phyloP scores from a whole-genome alignment of 2,888 invertebrate species.

The Acleris emargana region DNA sequence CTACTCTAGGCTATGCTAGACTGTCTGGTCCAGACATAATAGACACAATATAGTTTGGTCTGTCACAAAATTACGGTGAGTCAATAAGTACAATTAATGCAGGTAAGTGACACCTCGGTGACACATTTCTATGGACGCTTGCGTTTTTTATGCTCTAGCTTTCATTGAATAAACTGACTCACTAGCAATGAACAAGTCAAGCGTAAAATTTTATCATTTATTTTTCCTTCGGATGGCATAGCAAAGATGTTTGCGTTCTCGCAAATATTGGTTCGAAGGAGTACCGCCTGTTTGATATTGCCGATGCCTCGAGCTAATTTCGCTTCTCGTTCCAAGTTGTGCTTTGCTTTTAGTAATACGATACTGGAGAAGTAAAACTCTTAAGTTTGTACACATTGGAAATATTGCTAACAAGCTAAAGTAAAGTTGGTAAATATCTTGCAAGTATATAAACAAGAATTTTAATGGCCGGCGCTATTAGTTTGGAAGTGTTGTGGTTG shows the following conservation, averaged over 20 bases:
- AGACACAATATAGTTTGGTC: too few species aligned
- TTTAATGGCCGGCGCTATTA: too few species aligned
- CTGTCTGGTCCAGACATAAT: too few species aligned
- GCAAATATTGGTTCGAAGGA: slow-evolving; percentile 21
- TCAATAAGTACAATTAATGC: slow-evolving; percentile 23
- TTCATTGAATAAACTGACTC: slow-evolving; percentile 12
- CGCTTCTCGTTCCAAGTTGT: slow-evolving; percentile 11
- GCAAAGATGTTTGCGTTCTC: slow-evolving; percentile 21
- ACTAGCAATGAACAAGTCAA: not conserved
- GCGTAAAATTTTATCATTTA: not conserved
- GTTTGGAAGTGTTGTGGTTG: too few species aligned
- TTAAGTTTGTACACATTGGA: slow-evolving; percentile 17
- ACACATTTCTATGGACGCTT: not conserved
- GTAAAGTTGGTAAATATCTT: too few species aligned
- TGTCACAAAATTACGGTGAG: slow-evolving; percentile 2
- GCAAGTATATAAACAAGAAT: too few species aligned
- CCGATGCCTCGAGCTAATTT: slow-evolving; percentile 18
- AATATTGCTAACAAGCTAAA: not conserved
- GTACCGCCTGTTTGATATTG: slow-evolving; percentile 15
- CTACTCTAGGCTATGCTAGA: too few species aligned
- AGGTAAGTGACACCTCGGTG: slow-evolving; percentile 15
- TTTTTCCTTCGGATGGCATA: not conserved
- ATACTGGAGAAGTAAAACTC: slow-evolving; percentile 7
- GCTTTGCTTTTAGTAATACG: slow-evolving; percentile 7
- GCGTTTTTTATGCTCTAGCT: not conserved